Conservation (phyloP, 2,888 invertebrate species). For the Piscicola geometra region DNA sequence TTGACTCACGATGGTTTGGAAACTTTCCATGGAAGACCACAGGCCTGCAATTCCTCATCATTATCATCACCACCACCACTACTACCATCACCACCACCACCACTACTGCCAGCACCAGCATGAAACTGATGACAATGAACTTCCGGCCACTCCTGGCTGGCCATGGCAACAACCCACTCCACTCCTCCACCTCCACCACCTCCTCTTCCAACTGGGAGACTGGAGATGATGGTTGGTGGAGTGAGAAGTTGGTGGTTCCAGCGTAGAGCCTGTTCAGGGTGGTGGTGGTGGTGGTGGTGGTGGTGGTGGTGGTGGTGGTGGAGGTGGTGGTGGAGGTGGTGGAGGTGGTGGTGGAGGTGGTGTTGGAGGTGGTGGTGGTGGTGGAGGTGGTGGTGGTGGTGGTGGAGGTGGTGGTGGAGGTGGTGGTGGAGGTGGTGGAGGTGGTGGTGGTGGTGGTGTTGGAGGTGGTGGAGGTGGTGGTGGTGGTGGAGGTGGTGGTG, state of each 20-base stretch:
- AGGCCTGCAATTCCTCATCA: constrained; percentile 1
- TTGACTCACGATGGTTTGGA: neutral
- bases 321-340: neutral
- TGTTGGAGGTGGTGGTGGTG: too few relatives aligned
- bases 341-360: neutral
- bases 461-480: too few relatives aligned
- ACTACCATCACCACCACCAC: neutral
- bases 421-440: too few relatives aligned
- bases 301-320: neutral
- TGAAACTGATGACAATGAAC: neutral
- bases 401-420: too few relatives aligned
- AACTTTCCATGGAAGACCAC: neutral
- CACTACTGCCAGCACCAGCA: neutral
- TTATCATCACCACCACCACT: neutral
- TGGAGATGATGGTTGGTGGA: neutral
- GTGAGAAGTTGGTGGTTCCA: neutral
- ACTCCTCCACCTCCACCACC: neutral
- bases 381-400: too few relatives aligned
- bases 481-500: too few relatives aligned
- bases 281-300: too few relatives aligned
- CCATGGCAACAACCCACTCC: neutral
- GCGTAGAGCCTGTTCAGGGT: neutral
- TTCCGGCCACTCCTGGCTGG: neutral
- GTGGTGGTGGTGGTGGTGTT: too few relatives aligned
- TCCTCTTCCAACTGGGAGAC: neutral